phyloP scores from a whole-genome alignment of 2,888 invertebrate genomes.

The Auanema freiburgensis region DNA sequence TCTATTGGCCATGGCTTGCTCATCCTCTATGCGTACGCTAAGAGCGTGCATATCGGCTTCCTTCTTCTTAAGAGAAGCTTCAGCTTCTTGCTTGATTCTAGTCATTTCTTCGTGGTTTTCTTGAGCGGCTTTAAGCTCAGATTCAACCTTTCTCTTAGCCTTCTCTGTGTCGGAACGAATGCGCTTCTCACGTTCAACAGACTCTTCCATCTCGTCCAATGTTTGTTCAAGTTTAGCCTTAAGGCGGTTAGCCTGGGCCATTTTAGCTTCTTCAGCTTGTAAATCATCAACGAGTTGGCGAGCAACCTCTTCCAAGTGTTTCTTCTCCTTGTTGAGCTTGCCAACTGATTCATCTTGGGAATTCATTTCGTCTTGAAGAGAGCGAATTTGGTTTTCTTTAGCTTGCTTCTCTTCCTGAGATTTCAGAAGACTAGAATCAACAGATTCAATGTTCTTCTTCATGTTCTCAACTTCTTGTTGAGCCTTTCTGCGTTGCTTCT shows the following conservation, averaged over 20 bases:
- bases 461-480: conserved; percentile 89
- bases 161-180: conserved; percentile 63
- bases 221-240: conserved; percentile 63
- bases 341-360: conserved; percentile 89
- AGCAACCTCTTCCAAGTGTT: conserved; percentile 68
- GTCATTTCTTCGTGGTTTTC: conserved; percentile 61
- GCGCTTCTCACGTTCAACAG: conserved; percentile 64
- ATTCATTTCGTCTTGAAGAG: conserved; percentile 84
- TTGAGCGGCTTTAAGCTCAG: conserved; percentile 64
- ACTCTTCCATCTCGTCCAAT: conserved; percentile 57
- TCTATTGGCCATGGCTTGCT: conserved; percentile 93
- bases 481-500: conserved; percentile 71
- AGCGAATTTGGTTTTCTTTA: conserved; percentile 60
- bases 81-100: conserved; percentile 62
- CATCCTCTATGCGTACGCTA: conserved; percentile 95
- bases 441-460: conserved; percentile 58
- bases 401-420: conserved; percentile 63
- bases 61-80: conserved; percentile 64
- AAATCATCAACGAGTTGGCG: conserved; percentile 19
- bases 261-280: conserved; percentile 78
- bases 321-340: conserved; percentile 59
- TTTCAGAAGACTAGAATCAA: conserved; percentile 60
- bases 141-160: conserved; percentile 63
- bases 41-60: conserved; percentile 97
- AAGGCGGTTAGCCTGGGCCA: conserved; percentile 60